phyloP scores from a whole-genome alignment of 2,797 vertebrate species.

The Macropodus opercularis region DNA sequence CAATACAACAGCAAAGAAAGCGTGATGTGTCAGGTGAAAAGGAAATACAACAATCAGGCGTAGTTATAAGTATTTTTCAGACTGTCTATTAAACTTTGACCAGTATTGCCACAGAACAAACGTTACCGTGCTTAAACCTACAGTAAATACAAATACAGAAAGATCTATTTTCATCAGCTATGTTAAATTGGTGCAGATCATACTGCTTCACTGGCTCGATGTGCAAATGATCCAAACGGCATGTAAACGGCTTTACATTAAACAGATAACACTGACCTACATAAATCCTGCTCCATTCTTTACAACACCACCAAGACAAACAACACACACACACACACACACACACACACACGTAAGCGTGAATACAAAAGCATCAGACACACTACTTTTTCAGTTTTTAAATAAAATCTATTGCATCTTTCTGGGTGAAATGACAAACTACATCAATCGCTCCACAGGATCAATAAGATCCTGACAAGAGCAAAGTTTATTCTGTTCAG shows the following conservation, averaged over 20 bases:
- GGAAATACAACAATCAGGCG: conserved; percentile 16
- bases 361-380: too few species aligned
- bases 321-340: too few species aligned
- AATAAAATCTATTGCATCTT: background rate
- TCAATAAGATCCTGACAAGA: background rate
- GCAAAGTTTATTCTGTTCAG: too few species aligned
- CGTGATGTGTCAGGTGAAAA: conserved; percentile 18
- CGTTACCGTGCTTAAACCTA: conserved; percentile 10
- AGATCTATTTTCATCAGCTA: conserved; percentile 41
- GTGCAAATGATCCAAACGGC: conserved; percentile 61
- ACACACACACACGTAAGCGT: too few species aligned
- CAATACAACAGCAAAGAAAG: conserved; percentile 20
- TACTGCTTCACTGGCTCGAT: conserved; percentile 31
- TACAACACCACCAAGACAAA: background rate
- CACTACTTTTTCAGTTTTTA: too few species aligned
- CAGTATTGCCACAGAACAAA: conserved; percentile 11
- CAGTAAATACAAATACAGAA: conserved; percentile 37
- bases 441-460: conserved; percentile 2
- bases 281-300: conserved; percentile 25
- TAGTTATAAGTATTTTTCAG: conserved; percentile 13
- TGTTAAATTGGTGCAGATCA: conserved; percentile 32
- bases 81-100: conserved; percentile 7
- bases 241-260: conserved; percentile 51
- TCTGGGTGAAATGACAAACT: conserved; percentile 2
- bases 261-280: conserved; percentile 29